Base-by-base conservation (phyloP, 2,113 vertebrate species). In the Chaenocephalus aceratus region DNA sequence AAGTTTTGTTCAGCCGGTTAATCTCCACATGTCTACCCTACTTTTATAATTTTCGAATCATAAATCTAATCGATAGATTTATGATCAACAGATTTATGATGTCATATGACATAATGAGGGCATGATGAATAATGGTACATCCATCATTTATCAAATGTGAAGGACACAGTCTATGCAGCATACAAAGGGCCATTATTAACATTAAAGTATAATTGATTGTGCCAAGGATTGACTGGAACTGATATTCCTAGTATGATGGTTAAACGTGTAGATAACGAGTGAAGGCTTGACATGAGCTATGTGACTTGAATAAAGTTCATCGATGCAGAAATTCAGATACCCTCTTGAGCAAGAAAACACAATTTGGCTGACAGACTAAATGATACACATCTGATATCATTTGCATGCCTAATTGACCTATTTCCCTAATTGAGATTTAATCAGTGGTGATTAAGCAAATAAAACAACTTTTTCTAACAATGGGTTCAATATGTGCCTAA, bases 221-320 rank as follows among this genome's bases (percentile, higher is more conserved):
- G 41, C 41, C 46, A 30, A 56, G 30, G 5, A 46, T 30, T 76
- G 26, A 26, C 79, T 67, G 13, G 67, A 57, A 52, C 6, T 68
- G 68, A 41, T 8, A 30, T 10, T 79, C 6, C 57, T 69, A 79
- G 41, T 41, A 77, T 36, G 41, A 23, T 71, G 59, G 66, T 66
- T 82, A 23, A 30, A 79, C 80, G 53, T 71, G 48, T 70, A 77
- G 75, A 64, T 63, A 63, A 83, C 71, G 18, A 79, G 49, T 10
- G 62, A 75, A 56, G 34, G 44, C 65, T 72, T 44, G 41, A 78
- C 30, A 36, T 71, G 51, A 72, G 64, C 41, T 23, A 2, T 45
- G 68, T n/a, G 57, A 67, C 59, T 14, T 41, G 71, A 71, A 41
- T 51, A 21, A 48, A 65, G 8, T 54, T 73, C 23, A 44, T 5